phyloP scores from a whole-genome alignment of 2,888 invertebrate species.

The Panzeria rudis region DNA sequence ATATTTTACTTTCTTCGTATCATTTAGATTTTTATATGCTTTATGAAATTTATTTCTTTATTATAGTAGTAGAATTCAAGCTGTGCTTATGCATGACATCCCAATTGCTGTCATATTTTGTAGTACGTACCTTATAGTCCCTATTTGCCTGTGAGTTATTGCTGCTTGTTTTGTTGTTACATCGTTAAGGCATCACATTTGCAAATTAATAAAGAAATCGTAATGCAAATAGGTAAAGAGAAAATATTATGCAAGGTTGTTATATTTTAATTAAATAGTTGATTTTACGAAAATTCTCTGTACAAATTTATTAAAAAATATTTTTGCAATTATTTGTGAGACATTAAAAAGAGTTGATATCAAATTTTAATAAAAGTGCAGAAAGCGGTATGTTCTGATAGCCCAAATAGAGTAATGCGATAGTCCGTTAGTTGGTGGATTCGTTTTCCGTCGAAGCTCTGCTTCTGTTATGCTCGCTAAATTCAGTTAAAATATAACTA shows the following conservation, averaged over 20 bases:
- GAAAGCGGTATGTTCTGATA: too few species aligned
- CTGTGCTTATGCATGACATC: not conserved
- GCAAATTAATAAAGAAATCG: not conserved
- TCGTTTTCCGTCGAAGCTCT: too few species aligned
- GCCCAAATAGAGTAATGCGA: too few species aligned
- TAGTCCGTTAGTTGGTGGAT: too few species aligned
- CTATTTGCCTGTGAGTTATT: not conserved
- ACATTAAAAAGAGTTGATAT: too few species aligned
- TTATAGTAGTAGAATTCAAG: not conserved
- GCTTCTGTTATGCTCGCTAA: too few species aligned
- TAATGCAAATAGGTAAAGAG: not conserved
- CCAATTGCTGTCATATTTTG: not conserved
- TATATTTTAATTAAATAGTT: slow-evolving; percentile 14
- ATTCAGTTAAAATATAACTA: too few species aligned
- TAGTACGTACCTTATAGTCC: not conserved
- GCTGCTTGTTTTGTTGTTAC: not conserved
- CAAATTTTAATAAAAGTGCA: too few species aligned
- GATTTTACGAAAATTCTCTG: not conserved
- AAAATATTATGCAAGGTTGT: not conserved
- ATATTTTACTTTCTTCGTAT: not conserved
- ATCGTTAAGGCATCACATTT: slow-evolving; percentile 41
- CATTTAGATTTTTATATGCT: not conserved
- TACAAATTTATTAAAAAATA: not conserved
- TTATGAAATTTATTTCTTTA: not conserved
- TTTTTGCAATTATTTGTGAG: not conserved